Evolutionary conservation across 2,888 invertebrate genomes (phyloP).

Genomic region (Caenorhabditis sulstoni): DNA sequence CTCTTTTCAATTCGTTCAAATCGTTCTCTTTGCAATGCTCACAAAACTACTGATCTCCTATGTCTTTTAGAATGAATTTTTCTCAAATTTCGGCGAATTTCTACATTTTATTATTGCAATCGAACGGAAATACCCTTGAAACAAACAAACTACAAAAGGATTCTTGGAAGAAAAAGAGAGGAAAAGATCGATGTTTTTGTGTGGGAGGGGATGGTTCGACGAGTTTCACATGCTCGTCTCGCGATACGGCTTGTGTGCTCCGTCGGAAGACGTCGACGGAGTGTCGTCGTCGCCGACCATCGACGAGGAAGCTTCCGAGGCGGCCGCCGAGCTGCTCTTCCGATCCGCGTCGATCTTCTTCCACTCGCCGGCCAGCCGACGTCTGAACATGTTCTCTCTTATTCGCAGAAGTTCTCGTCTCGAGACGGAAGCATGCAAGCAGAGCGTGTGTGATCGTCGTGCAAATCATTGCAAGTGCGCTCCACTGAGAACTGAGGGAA

Average conservation of each 20-base stretch:
- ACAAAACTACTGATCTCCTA: conserved; percentile 5
- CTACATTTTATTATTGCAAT: conserved; percentile 38
- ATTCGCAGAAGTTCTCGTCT: not conserved
- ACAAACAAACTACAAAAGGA: conserved; percentile 48
- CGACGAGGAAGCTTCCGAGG: conserved; percentile 55
- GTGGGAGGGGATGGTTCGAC: not conserved
- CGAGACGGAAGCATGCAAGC: conserved; percentile 7
- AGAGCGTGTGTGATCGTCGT: conserved; percentile 10
- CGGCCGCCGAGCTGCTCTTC: conserved; percentile 47
- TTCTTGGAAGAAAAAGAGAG: conserved; percentile 22
- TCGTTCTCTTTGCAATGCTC: conserved; percentile 10
- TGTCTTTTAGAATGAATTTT: conserved; percentile 6
- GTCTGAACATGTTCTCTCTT: conserved; percentile 45
- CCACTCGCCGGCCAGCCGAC: conserved; percentile 66
- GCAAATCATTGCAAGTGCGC: conserved; percentile 18
- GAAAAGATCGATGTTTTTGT: not conserved
- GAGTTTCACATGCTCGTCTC: conserved; percentile 62
- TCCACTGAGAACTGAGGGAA: conserved; percentile 33
- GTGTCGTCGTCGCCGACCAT: conserved; percentile 55
- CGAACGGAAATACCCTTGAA: conserved; percentile 46
- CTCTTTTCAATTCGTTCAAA: conserved; percentile 27
- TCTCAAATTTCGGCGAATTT: not conserved
- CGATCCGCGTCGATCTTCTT: conserved; percentile 59
- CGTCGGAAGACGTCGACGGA: conserved; percentile 53
- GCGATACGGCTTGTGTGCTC: conserved; percentile 53